Conservation (phyloP, 2,113 vertebrate species). For the Strigops habroptila region DNA sequence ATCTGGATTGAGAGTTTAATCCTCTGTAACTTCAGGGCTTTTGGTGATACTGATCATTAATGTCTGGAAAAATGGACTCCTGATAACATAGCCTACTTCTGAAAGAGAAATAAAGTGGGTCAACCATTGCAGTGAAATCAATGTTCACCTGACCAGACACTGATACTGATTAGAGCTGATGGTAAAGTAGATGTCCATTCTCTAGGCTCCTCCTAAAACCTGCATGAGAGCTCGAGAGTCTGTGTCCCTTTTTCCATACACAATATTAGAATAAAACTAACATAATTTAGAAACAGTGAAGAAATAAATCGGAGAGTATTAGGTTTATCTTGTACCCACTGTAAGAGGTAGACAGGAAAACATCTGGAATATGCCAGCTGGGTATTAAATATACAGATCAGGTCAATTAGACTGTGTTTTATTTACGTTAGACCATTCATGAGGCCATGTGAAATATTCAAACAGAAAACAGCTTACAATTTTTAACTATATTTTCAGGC, state of each 20-base stretch:
- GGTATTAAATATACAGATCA: not conserved
- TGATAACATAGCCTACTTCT: not conserved
- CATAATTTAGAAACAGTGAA: not conserved
- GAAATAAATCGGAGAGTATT: not conserved
- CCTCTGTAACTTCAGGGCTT: not conserved
- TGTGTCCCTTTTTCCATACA: not conserved
- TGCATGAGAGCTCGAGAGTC: not conserved
- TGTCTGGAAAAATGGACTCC: not conserved
- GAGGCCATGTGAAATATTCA: not conserved
- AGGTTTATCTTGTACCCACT: not conserved
- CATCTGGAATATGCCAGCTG: not conserved
- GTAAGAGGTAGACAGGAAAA: not conserved
- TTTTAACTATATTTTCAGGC: not conserved
- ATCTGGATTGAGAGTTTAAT: not conserved
- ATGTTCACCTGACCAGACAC: not conserved
- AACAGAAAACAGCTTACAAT: not conserved
- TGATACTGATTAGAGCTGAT: not conserved
- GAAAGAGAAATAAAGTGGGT: not conserved
- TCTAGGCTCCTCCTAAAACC: not conserved
- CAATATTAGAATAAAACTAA: not conserved
- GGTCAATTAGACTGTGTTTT: not conserved
- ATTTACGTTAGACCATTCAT: not conserved
- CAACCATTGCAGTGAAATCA: not conserved
- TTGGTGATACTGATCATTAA: not conserved
- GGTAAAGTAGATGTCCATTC: not conserved